Evolutionary conservation across 2,888 invertebrate species (phyloP).

Genomic region (Cerceris rybyensis): DNA sequence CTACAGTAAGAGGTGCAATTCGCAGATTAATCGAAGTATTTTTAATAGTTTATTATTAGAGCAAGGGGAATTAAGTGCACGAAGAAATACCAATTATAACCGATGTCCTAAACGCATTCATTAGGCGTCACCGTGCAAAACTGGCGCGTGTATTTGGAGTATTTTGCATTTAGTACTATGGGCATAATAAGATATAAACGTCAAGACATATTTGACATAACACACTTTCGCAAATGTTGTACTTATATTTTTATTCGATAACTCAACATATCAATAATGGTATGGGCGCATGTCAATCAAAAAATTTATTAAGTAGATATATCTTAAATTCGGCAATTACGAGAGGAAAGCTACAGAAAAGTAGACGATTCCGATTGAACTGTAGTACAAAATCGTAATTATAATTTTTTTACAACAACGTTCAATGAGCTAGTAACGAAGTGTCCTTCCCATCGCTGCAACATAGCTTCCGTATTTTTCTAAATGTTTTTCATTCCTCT

Average conservation of each 20-base stretch:
- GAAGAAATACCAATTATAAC: conserved; percentile 18
- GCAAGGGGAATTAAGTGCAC: conserved; percentile 5
- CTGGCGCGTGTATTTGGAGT: conserved; percentile 17
- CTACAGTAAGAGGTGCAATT: conserved; percentile 7
- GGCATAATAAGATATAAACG: conserved; percentile 15
- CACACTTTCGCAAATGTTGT: conserved; percentile 34
- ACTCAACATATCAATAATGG: conserved; percentile 15
- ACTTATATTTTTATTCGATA: conserved; percentile 46
- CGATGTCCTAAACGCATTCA: conserved; percentile 19
- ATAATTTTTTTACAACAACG: conserved; percentile 10
- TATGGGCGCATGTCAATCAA: conserved; percentile 26
- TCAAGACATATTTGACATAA: conserved; percentile 10
- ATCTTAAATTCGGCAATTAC: conserved; percentile 13
- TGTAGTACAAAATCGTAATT: conserved; percentile 33
- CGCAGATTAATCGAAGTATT: conserved; percentile 16
- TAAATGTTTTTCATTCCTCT: conserved; percentile 12
- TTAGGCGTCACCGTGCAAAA: conserved; percentile 3
- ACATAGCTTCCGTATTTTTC: background rate
- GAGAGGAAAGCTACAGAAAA: conserved; percentile 11
- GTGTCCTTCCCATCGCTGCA: background rate
- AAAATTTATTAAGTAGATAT: conserved; percentile 13
- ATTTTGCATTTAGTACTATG: conserved; percentile 33
- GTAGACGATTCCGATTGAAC: conserved; percentile 19
- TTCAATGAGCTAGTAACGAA: background rate
- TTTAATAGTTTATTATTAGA: conserved; percentile 8